phyloP scores from a whole-genome alignment of 2,113 vertebrate species.

The Fregata magnificens region DNA sequence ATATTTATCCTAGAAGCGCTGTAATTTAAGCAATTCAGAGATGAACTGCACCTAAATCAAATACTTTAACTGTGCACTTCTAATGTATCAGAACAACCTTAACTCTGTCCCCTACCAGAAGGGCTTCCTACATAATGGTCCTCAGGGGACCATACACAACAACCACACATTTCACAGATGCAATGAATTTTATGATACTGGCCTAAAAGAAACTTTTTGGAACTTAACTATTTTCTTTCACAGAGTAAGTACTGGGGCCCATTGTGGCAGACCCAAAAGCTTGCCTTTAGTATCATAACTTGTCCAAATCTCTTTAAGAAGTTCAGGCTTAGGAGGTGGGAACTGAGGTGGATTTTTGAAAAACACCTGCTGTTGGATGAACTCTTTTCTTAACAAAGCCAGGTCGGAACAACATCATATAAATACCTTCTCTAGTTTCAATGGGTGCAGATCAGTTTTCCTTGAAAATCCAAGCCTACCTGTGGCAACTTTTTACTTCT shows the following conservation, averaged over 20 bases:
- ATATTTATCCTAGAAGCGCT: not conserved
- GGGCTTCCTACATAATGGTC: not conserved
- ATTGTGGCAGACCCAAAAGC: rapidly evolving
- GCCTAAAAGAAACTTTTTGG: not conserved
- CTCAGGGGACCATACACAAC: rapidly evolving
- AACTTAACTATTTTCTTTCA: not conserved
- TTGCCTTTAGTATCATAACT: not conserved
- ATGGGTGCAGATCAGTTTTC: not conserved
- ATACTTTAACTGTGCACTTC: rapidly evolving
- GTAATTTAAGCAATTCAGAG: not conserved
- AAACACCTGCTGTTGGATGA: not conserved
- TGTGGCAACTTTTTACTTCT: not conserved
- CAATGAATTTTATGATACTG: not conserved
- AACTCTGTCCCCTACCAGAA: not conserved
- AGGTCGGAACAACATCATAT: not conserved
- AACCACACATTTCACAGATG: rapidly evolving
- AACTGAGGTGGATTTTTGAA: not conserved
- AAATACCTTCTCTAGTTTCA: not conserved
- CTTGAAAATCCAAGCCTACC: not conserved
- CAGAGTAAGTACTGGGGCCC: not conserved
- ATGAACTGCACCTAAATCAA: not conserved
- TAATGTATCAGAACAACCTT: not conserved
- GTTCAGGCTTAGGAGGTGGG: not conserved
- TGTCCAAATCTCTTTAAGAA: not conserved
- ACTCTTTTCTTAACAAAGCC: not conserved